Base-by-base conservation (phyloP, 1,140 invertebrate genomes). In the Ceratina australensis region DNA sequence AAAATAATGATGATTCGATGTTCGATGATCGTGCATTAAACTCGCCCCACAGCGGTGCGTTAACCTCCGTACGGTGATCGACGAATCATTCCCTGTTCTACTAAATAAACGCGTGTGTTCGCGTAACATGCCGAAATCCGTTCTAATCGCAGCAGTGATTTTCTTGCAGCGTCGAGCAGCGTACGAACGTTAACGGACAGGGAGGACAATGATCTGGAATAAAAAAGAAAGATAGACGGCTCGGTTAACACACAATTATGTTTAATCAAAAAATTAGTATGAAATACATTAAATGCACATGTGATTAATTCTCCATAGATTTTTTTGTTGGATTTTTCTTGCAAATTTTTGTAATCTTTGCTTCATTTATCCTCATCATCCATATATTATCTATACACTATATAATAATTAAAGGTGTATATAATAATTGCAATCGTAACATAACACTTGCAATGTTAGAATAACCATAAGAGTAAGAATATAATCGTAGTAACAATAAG, bases 251-350 rank as follows among this genome's bases (percentile, higher is more conserved):
- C 89, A 91, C 89, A 91, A 90, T 90, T 90, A 92, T 92, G 89
- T 92, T 92, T 92, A 92, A 92, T 92, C 89, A 92, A 92, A 92
- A 92, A 91, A 91, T 92, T 92, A 92, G 91, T 92, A 91, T 87
- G 90, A 92, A 91, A 92, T 92, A 92, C 91, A 92, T 91, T 92
- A 91, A 92, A 92, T 92, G 91, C 91, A 92, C 91, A 91, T 90
- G 88, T 92, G 88, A 91, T 91, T 91, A 91, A 91, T 91, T 88
- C 87, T 89, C 85, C 88, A 86, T 88, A 81, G 89, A 86, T 88
- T 84, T 82, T 88, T 80, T 85, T 66, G 67, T 73, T 74, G 77
- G 81, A 28, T 87, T 84, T 78, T 47, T 79, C 86, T 86, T 82
- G 79, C 87, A 67, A 67, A 52, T 67, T 67, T 76, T 84, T 64